Base-by-base conservation (phyloP, 2,797 vertebrate species). In the Anguilla megastoma region DNA sequence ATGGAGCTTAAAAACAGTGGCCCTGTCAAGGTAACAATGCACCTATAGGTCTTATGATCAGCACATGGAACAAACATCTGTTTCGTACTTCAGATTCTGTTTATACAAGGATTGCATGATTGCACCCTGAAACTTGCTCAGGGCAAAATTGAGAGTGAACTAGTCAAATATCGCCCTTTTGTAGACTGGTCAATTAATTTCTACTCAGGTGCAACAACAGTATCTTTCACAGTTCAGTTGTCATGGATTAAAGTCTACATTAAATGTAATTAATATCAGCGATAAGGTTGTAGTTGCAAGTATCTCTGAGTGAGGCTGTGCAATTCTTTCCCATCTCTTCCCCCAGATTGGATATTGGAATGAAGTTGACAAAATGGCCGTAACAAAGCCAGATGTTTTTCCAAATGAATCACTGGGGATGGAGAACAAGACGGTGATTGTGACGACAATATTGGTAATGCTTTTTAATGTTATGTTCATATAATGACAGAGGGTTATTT, bases 391-490 rank as follows among this genome's bases (percentile, higher is more conserved):
- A 0, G 98, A 99, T 21, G 95, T 98, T 24, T 97, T 98, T 84
- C 95, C 97, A 89, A 99, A 99, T 84, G 98, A 99, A 76, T 96
- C 98, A 30, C 97, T 97, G 63, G 98, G 97, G 92, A 96, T 99
- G 95, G 98, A 99, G 94, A 99, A 99, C 95, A 99, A 99, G 94
- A 99, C 99, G 0, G 98, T 99, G 86, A 97, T 99, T 88, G 99
- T 99, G 92, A 99, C 98, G 87, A 99, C 98, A 71, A 99, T 99
- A 93, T 96, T 99, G 97, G 99, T 99, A 98, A 96, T 21, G 41
- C 41, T 56, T 27, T 50, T 76, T 54, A 80, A 8, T 86, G 2
- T 41, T 5, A 63, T 79, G 21, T 82, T 30, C 45, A n/a, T 41
- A 16, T 76, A 88, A 87, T 88, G 79, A 18, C 45, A 45, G 41